Conservation (phyloP, 2,797 vertebrate species). For the Otolemur crassicaudatus region DNA sequence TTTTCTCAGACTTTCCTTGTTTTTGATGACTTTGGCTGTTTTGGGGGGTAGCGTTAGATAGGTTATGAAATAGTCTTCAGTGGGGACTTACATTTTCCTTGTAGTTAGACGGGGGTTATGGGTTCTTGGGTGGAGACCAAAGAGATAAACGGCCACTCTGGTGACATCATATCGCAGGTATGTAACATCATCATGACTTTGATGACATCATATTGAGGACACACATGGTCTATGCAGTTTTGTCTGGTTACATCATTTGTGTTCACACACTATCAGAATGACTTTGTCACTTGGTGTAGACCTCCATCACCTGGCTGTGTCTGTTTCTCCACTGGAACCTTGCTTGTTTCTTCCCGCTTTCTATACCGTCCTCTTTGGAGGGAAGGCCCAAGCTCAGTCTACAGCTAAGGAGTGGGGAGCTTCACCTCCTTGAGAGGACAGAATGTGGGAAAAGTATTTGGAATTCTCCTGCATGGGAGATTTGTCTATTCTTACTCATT, state of each 20-base stretch:
- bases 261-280: background rate
- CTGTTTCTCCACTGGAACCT: background rate
- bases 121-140: background rate
- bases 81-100: background rate
- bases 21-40: background rate
- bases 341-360: background rate
- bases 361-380: background rate
- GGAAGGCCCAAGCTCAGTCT: background rate
- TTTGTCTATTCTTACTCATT: background rate
- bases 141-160: background rate
- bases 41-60: accelerated
- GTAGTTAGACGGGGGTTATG: accelerated
- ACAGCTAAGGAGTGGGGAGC: background rate
- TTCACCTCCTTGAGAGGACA: accelerated
- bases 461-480: background rate
- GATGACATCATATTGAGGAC: too few species aligned
- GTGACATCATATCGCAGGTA: accelerated
- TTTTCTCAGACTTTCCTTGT: background rate
- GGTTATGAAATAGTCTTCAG: background rate
- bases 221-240: too few species aligned
- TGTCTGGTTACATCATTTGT: background rate
- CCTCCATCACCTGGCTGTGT: background rate
- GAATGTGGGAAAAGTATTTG: background rate
- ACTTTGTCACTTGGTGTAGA: background rate
- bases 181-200: accelerated